These are phyloP conservation scores for Anser cygnoides DNA, from an alignment of 2,113 vertebrate genomes.

Conservation along the genomic window DNA sequence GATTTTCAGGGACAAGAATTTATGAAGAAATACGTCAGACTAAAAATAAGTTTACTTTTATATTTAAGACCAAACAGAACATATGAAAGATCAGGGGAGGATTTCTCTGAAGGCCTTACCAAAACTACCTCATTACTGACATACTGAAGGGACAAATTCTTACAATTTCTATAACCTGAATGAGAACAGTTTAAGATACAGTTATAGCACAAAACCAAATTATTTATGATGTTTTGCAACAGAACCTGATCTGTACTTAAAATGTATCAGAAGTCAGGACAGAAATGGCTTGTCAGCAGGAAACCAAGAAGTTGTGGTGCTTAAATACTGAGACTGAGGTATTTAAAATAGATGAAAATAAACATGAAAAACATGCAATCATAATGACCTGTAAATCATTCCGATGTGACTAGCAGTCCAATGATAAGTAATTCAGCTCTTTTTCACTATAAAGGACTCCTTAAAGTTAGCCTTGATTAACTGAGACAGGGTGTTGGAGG, in stretches of 20 bases:
- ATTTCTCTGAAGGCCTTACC: slow-evolving; percentile 3
- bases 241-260: slow-evolving; percentile 21
- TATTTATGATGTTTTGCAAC: slow-evolving; percentile 33
- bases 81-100: slow-evolving; percentile 14
- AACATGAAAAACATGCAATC: background rate
- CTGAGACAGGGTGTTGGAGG: too few relatives aligned
- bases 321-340: background rate
- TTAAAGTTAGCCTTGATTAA: background rate
- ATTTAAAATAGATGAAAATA: background rate
- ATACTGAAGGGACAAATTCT: background rate
- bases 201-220: slow-evolving; percentile 3
- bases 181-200: background rate
- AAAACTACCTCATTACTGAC: slow-evolving; percentile 1
- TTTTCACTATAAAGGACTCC: background rate
- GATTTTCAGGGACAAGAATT: background rate
- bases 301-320: background rate
- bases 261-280: background rate
- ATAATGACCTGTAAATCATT: background rate
- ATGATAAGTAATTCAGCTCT: background rate
- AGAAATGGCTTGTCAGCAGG: background rate
- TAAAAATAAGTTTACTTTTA: slow-evolving; percentile 23
- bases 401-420: background rate
- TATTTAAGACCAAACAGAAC: background rate
- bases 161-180: background rate
- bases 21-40: background rate